Percentiles rank a stretch among this genome's conserved stretches.
Conservation (phyloP, 1,140 invertebrate genomes). For the Tenebrio molitor region DNA sequence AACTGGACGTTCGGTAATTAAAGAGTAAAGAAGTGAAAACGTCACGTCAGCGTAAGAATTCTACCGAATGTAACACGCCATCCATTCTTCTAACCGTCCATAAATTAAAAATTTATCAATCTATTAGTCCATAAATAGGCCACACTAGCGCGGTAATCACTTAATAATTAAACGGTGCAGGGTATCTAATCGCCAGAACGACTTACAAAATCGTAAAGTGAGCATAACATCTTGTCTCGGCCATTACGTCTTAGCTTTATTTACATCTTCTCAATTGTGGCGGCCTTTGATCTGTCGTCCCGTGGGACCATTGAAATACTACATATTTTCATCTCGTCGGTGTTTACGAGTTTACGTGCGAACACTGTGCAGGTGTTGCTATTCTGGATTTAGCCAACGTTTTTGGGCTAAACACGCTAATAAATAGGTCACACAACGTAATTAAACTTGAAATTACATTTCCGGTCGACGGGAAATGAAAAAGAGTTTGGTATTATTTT, state of each 20-base stretch:
- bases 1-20: too few species aligned
- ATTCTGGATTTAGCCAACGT: too few species aligned
- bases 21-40: too few species aligned
- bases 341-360: too few species aligned
- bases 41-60: too few species aligned
- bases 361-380: background rate
- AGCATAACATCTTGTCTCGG: background rate
- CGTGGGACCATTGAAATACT: background rate
- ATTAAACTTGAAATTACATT: constrained; percentile 31
- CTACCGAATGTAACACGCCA: too few species aligned
- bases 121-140: constrained; percentile 1
- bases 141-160: background rate
- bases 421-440: constrained; percentile 15
- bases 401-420: too few species aligned
- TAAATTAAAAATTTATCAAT: constrained; percentile 31
- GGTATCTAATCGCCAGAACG: constrained; percentile 10
- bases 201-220: constrained; percentile 12
- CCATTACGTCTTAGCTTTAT: constrained; percentile 11
- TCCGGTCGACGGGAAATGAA: constrained; percentile 1
- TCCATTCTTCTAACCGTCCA: background rate
- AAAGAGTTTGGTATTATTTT: constrained; percentile 33
- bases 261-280: background rate
- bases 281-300: background rate
- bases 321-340: background rate
- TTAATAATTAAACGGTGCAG: constrained; percentile 1